Percentiles rank a stretch among this genome's conserved stretches.
These are phyloP conservation scores for Microplitis manilae DNA, from an alignment of 2,888 invertebrate species.

Conservation along the genomic window DNA sequence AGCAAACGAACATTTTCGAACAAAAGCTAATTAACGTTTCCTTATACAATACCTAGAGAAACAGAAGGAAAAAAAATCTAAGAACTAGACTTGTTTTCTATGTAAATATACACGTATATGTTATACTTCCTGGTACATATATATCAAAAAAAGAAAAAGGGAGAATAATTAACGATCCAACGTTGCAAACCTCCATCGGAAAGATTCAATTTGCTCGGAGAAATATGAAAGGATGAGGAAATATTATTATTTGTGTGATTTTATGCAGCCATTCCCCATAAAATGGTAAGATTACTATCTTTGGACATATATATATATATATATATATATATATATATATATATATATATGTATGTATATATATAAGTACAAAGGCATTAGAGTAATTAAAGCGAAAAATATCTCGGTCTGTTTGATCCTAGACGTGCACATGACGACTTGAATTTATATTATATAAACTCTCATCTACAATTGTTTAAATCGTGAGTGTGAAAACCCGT, in stretches of 20 bases:
- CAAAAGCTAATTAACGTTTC: conserved; percentile 46
- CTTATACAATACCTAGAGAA: conserved; percentile 5
- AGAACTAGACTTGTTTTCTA: background rate
- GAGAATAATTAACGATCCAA: conserved; percentile 5
- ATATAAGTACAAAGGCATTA: conserved; percentile 34
- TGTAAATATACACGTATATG: background rate
- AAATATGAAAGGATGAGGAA: conserved; percentile 16
- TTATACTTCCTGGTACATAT: background rate
- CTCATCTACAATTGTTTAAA: conserved; percentile 16
- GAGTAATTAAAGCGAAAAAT: conserved; percentile 63
- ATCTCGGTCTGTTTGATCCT: conserved; percentile 66
- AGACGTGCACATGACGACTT: conserved; percentile 27
- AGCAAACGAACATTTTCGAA: conserved; percentile 39
- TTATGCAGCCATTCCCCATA: conserved; percentile 5
- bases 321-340: too few relatives aligned
- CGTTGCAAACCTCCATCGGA: conserved; percentile 1
- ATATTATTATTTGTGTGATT: conserved; percentile 11
- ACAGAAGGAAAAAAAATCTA: background rate
- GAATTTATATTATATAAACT: background rate
- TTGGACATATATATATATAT: background rate
- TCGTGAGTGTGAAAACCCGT: conserved; percentile 31
- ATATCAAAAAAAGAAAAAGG: background rate
- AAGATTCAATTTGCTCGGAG: background rate
- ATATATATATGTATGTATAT: too few relatives aligned
- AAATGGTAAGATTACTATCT: conserved; percentile 35